A percentile compares a stretch with the other conserved stretches of the same genome.
phyloP scores from a whole-genome alignment of 2,797 vertebrate genomes.

The Protonibea diacanthus region DNA sequence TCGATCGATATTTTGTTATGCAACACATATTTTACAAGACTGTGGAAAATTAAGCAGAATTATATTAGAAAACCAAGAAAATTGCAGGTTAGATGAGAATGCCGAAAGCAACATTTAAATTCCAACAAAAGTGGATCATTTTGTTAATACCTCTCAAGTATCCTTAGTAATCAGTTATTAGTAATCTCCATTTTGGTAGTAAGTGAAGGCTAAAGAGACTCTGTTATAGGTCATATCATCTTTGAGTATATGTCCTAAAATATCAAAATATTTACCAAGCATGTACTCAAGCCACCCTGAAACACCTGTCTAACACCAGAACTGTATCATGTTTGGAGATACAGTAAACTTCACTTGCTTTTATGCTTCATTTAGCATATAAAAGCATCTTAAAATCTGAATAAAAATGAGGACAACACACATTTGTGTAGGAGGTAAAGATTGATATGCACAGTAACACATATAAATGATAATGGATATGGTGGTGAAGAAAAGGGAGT shows the following conservation, averaged over 20 bases:
- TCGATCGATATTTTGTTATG: conserved; percentile 7
- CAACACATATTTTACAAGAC: conserved; percentile 1
- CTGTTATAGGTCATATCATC: conserved; percentile 6
- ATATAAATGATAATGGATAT: conserved; percentile 29
- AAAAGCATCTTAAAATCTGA: conserved; percentile 42
- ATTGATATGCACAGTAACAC: conserved; percentile 30
- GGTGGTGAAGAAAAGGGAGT: conserved; percentile 1
- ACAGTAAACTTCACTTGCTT: conserved; percentile 16
- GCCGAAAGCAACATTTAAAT: conserved; percentile 38
- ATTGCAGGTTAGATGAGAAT: conserved; percentile 35
- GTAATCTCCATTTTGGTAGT: conserved; percentile 48
- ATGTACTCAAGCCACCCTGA: background rate
- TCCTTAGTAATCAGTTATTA: conserved; percentile 54
- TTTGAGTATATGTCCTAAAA: conserved; percentile 20
- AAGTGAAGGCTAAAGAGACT: conserved; percentile 33
- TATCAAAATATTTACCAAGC: conserved; percentile 38
- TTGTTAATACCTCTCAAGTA: conserved; percentile 47
- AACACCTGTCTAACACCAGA: background rate
- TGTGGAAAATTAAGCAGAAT: conserved; percentile 16
- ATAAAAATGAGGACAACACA: conserved; percentile 37
- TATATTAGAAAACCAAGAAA: conserved; percentile 22
- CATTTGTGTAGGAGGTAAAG: conserved; percentile 18
- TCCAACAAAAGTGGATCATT: conserved; percentile 38
- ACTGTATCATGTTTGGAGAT: background rate
- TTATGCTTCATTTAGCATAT: conserved; percentile 47